These are phyloP conservation scores for Solea senegalensis DNA, from an alignment of 2,113 vertebrate species.

Conservation along the genomic window DNA sequence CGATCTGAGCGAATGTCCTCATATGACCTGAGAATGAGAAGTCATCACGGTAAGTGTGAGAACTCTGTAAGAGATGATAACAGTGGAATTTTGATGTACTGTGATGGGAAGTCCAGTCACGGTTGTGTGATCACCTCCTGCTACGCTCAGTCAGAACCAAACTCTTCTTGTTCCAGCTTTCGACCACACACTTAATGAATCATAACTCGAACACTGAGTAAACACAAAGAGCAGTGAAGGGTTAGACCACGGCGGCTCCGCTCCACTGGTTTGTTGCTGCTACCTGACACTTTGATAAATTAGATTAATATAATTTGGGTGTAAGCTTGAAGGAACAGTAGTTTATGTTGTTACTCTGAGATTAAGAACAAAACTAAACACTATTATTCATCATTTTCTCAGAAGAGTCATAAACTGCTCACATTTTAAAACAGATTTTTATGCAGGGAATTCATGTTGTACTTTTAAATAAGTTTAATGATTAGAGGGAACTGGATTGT, in stretches of 20 bases:
- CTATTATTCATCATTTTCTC: no score
- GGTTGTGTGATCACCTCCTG: conserved; percentile 40
- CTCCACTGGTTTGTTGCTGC: not conserved
- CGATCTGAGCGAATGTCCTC: no score
- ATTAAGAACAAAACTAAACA: no score
- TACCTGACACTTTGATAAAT: no score
- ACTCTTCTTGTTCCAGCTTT: conserved; percentile 5
- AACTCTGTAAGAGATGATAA: not conserved
- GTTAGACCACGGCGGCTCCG: not conserved
- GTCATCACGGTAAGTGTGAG: not conserved
- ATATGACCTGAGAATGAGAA: not conserved
- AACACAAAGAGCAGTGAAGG: not conserved
- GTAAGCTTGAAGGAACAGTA: no score
- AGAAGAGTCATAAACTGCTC: no score
- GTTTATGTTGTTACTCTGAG: no score
- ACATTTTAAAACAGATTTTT: not conserved
- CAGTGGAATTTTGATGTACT: conserved; percentile 4
- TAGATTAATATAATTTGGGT: no score
- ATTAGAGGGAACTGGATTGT: not conserved
- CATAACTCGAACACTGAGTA: conserved; percentile 6
- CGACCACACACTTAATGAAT: conserved; percentile 11
- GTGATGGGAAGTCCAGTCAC: conserved; percentile 51
- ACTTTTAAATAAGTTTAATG: not conserved
- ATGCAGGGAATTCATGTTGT: not conserved
- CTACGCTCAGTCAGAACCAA: conserved; percentile 58